Base-by-base conservation (phyloP, 30 jellyfish, hydroid and myxozoan species). In the Aurelia coerulea region DNA sequence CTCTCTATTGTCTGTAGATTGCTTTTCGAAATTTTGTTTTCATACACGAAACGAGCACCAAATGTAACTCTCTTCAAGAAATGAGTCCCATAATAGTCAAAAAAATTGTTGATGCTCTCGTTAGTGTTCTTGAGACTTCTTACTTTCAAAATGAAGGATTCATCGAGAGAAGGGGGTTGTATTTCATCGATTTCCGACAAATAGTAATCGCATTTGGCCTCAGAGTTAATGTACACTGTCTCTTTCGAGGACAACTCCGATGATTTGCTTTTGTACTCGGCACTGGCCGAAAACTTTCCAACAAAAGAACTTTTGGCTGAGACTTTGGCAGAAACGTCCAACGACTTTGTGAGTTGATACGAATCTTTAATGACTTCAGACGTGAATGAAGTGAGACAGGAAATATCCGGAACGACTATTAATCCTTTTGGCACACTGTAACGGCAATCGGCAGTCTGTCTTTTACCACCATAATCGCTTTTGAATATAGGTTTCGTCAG, bases 341-440 rank as follows among this genome's bases (percentile, higher is more conserved):
- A 42, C 53, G 53, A 42, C 53, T 42, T 42, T 5, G 53, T 42
- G 53, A 42, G 53, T 7, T 42, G 53, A 32, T 73, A 39, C 54
- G 88, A 68, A 35, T 87, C 82, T 19, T 70, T 85, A 16, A 87
- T 65, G 11, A 74, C 78, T 59, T 66, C 54, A 7, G 90, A 76
- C n/a, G 96, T 70, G 70, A 87, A 87, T 18, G 96, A 87, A 3
- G 96, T 87, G 18, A 87, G 91, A 58, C 96, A 87, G n/a, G 96
- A 68, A 16, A 87, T 86, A 68, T 87, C 96, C 51, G 96, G 96
- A 9, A 72, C 86, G 18, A 78, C 56, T 17, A 67, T 78, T 72
- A 74, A 42, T 7, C 96, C 96, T 1, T 87, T 62, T 14, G 96
- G 96, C 41, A 87, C 37, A 29, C 12, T 15, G 59, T 75, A 87